Evolutionary conservation across 2,888 invertebrate genomes (phyloP), one percentile per base, ranked within the genome.

Genomic region (Drosophila seclusa): DNA sequence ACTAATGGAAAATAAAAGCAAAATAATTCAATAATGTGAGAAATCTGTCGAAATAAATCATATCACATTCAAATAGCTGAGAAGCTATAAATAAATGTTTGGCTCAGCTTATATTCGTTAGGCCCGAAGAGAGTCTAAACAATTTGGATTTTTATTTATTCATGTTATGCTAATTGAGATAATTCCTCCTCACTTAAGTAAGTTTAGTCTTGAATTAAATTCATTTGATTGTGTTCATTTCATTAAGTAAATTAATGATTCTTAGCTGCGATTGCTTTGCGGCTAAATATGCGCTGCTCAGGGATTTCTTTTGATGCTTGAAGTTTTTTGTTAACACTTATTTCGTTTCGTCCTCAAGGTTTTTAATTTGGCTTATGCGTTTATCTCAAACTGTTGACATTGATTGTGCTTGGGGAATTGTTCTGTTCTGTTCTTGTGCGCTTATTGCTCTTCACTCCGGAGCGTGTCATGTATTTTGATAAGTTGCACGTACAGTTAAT

Each of bases 361-460:
- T 49, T 58, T 73, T 64, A 53, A 58, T 63, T 72, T 63, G 57
- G 42, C 34, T 24, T 27, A 18, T 36, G 53, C n/a, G 8, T 54
- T 38, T 48, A 29, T 40, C 57, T 58, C 38, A 27, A 32, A 36
- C 62, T 71, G 36, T 21, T 62, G 55, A 50, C 52, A 24, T 48
- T 40, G 45, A 45, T 45, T 57, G 40, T 29, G 36, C 48, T 49
- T 55, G 27, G n/a, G 38, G 48, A 49, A 55, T 31, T 38, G 32
- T 50, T 36, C 32, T 10, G 32, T 32, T 32, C 42, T 24, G 62
- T 50, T 62, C 42, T 62, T 55, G 4, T 6, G 29, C 52, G 48
- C 55, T 54, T 68, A 67, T 38, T 68, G 67, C 68, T 27, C 31
- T 45, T 54, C 36, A 31, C 58, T 34, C 24, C n/a, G 57, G n/a